These are phyloP conservation scores for Drosophila insularis DNA, from an alignment of 1,140 invertebrate species.

Conservation along the genomic window DNA sequence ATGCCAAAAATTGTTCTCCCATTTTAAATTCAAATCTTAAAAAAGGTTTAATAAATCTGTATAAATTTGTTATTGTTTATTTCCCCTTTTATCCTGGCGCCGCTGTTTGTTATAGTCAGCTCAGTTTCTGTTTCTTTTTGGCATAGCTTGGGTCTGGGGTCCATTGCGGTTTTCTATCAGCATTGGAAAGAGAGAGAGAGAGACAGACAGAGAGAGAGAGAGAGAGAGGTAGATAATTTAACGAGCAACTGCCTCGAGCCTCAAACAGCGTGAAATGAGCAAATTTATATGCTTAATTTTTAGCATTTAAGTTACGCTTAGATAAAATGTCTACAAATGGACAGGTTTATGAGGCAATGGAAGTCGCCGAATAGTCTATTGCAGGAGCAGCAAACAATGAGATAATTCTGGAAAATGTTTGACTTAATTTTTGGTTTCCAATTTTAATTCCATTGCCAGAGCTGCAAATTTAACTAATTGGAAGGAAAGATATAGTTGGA, in stretches of 20 bases:
- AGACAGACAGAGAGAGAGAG: too few relatives aligned
- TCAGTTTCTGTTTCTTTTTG: conserved; percentile 9
- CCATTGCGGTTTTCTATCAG: conserved; percentile 36
- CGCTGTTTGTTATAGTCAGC: neutral
- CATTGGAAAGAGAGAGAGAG: neutral
- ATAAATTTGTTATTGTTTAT: too few relatives aligned
- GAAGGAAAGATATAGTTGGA: conserved; percentile 2
- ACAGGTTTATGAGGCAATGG: conserved; percentile 14
- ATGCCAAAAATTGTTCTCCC: too few relatives aligned
- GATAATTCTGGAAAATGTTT: neutral
- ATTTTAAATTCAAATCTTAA: too few relatives aligned
- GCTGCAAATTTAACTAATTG: conserved; percentile 28
- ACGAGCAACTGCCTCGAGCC: conserved; percentile 41
- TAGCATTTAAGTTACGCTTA: conserved; percentile 50
- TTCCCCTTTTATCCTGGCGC: neutral
- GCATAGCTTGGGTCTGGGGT: neutral
- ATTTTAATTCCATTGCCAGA: neutral
- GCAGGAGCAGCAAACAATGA: neutral
- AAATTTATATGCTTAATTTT: conserved; percentile 56
- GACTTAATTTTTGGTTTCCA: conserved; percentile 27
- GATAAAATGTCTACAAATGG: conserved; percentile 21
- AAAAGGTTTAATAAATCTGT: too few relatives aligned
- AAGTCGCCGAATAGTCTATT: neutral
- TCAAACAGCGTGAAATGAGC: conserved; percentile 58
- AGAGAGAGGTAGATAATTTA: conserved; percentile 21